These are phyloP conservation scores for Mobula hypostoma DNA, from an alignment of 2,113 vertebrate genomes.

Conservation along the genomic window DNA sequence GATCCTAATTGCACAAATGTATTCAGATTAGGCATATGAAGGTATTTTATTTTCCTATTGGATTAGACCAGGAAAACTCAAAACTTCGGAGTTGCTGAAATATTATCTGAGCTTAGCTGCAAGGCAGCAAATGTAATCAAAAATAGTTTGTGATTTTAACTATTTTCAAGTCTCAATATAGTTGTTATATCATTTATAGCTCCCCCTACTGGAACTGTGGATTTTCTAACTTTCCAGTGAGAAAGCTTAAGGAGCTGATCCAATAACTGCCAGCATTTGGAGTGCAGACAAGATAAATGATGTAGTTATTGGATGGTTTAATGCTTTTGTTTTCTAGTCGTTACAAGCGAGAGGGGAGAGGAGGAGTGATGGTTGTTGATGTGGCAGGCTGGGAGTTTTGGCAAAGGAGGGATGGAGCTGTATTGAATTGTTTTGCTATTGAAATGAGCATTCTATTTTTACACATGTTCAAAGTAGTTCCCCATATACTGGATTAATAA, in stretches of 20 bases:
- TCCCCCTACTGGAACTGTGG: conserved; percentile 20
- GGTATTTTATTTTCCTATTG: not conserved
- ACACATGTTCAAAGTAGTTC: not conserved
- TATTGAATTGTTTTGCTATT: not conserved
- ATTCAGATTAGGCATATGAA: not conserved
- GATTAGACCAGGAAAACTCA: not conserved
- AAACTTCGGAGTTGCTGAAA: not conserved
- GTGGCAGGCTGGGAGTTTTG: too few species aligned
- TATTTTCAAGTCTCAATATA: not conserved
- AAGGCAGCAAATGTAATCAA: not conserved
- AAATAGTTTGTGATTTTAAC: not conserved
- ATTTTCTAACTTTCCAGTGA: not conserved
- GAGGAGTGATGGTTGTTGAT: not conserved
- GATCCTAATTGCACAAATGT: not conserved
- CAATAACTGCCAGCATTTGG: not conserved
- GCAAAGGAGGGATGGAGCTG: not conserved
- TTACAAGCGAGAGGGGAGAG: not conserved
- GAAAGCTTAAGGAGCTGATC: not conserved
- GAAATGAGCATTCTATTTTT: not conserved
- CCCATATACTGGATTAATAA: not conserved
- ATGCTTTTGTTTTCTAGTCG: not conserved
- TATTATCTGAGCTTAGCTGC: not conserved
- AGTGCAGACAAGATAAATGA: not conserved
- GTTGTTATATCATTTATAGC: not conserved
- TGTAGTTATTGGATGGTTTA: not conserved